A percentile compares a stretch with the other conserved stretches of the same genome.
phyloP scores from a whole-genome alignment of 64 coral and sea anemone species.

The Stichodactyla helianthus region DNA sequence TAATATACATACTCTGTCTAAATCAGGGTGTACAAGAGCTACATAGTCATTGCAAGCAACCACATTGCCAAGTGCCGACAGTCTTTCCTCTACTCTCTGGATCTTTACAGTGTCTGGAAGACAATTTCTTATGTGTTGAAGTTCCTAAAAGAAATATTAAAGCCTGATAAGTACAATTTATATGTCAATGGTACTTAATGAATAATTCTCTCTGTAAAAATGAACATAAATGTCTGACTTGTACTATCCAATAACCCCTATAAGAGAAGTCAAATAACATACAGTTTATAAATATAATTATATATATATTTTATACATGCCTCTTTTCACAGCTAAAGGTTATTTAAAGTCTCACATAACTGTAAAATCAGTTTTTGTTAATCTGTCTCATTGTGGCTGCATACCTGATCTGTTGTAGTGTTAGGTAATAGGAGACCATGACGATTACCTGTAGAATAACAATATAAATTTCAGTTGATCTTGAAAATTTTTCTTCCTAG shows the following conservation, averaged over 20 bases:
- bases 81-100: slow-evolving; percentile 91
- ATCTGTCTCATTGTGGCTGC: not conserved
- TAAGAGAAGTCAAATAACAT: too few species aligned
- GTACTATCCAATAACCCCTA: too few species aligned
- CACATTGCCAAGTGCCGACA: slow-evolving; percentile 97
- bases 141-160: slow-evolving; percentile 55
- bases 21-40: slow-evolving; percentile 83
- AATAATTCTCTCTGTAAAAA: too few species aligned
- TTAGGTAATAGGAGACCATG: slow-evolving; percentile 86
- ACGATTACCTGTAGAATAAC: slow-evolving; percentile 65
- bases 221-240: too few species aligned
- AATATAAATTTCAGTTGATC: not conserved
- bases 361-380: too few species aligned
- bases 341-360: too few species aligned
- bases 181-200: too few species aligned
- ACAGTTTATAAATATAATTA: too few species aligned
- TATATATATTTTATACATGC: too few species aligned
- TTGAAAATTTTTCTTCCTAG: too few species aligned
- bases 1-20: slow-evolving; percentile 73
- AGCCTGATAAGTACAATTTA: not conserved
- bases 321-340: too few species aligned
- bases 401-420: slow-evolving; percentile 99
- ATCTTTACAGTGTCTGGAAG: slow-evolving; percentile 88
- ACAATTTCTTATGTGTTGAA: slow-evolving; percentile 87
- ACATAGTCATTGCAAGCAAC: slow-evolving; percentile 98